Evolutionary conservation across 1,140 invertebrate genomes (phyloP), one percentile per base, ranked within the genome.

Genomic region (Lepidurus couesii): DNA sequence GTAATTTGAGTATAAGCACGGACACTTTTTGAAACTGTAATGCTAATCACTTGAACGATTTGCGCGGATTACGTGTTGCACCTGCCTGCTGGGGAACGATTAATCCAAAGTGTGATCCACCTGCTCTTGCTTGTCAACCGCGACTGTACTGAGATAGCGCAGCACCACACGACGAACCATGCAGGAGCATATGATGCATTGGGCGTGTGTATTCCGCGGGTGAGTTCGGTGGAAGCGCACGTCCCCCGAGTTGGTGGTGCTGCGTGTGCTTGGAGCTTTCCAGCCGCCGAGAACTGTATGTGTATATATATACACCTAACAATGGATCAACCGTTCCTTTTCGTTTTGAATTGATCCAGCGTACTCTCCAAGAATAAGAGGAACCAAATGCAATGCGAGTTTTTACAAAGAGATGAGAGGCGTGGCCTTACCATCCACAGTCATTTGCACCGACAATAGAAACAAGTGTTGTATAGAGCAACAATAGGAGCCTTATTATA

Each of bases 401-500:
- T 65, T 65, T 65, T n/a, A 13, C 16, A 65, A 47, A 65, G 53
- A 65, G 53, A 65, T 65, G 53, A 65, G n/a, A 65, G 53, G 53
- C 53, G 53, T 65, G 53, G 53, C 21, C 34, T 65, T 65, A 65
- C 53, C 53, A 65, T 65, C 21, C 53, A 65, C 8, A 65, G 53
- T 65, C 53, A 65, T 65, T 65, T 65, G n/a, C 53, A 65, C 53
- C 53, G 53, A 65, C 53, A 65, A 65, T 65, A 65, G 53, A 65
- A 65, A 65, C 53, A 65, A 65, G 53, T 65, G 53, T 21, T 65
- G 53, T 65, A 16, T 65, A 65, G 53, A 65, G 8, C 53, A 13
- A 65, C 53, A 65, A 65, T 65, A 65, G 53, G 53, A 16, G 53
- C 13, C 53, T 21, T 65, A 65, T 65, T 21, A 65, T 65, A 65